A percentile compares a stretch with the other conserved stretches of the same genome.
These are phyloP conservation scores for Aplocera efformata DNA, from an alignment of 2,888 invertebrate species.

Conservation along the genomic window DNA sequence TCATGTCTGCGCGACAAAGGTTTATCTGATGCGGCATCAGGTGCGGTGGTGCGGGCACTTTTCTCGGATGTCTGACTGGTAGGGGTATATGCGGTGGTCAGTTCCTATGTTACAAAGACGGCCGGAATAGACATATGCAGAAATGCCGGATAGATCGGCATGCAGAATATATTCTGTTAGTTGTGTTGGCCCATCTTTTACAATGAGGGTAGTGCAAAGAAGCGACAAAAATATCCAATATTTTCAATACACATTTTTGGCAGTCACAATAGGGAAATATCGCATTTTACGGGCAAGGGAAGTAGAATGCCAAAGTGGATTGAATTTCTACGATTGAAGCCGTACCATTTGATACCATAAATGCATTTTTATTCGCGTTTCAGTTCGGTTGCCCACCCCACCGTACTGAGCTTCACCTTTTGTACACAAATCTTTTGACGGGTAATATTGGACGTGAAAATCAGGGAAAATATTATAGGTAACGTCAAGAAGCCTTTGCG, in stretches of 20 bases:
- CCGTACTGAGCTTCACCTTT: constrained; percentile 16
- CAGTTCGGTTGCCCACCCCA: constrained; percentile 15
- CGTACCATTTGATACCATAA: constrained; percentile 26
- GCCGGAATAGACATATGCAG: no score
- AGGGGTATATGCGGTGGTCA: no score
- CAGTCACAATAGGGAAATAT: constrained; percentile 23
- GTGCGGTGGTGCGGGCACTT: no score
- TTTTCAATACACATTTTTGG: constrained; percentile 10
- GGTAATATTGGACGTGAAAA: constrained; percentile 10
- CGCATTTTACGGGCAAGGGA: constrained; percentile 23
- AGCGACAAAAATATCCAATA: not conserved
- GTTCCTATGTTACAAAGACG: no score
- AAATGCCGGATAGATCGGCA: no score
- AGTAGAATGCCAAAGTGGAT: constrained; percentile 34
- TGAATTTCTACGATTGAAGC: constrained; percentile 33
- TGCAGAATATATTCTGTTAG: no score
- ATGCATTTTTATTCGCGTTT: constrained; percentile 32
- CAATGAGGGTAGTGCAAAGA: not conserved
- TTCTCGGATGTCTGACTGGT: no score
- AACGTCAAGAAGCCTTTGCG: constrained; percentile 4
- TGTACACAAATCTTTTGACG: constrained; percentile 17
- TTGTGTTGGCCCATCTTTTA: no score
- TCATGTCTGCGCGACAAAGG: no score
- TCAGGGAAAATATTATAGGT: constrained; percentile 4
- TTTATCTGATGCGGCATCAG: no score